Base-by-base conservation (phyloP, 2,113 vertebrate genomes). In the Talpa occidentalis region DNA sequence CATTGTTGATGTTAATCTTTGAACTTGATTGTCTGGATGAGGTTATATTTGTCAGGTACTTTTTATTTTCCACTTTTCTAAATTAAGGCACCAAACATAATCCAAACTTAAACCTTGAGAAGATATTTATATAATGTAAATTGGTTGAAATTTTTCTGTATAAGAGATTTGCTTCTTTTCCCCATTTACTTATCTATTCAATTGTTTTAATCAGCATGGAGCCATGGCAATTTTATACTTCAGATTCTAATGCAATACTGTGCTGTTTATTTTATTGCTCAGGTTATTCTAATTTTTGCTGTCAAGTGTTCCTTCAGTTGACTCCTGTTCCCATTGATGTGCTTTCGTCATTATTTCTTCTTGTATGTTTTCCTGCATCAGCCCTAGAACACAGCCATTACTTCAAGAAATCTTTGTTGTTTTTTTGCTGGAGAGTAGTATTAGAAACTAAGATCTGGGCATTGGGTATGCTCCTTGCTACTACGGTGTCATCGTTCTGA, bases 131-230 rank as follows among this genome's bases (percentile, higher is more conserved):
- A 9, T 66, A n/a, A 15, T n/a, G 10, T 88, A 59, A 72, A 76
- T 93, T 93, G 73, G 67, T 91, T 74, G 42, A 35, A 74, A 70
- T 37, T 72, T 83, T 88, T 91, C 24, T 81, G 15, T 44, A 30
- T 17, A 24, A 17, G 47, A 83, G 11, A 73, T 28, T 21, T 87
- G n/a, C 90, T 62, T 47, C 11, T 70, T 37, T 5, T 40, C 35
- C 14, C 54, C 24, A n/a, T 64, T 85, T 84, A 77, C 22, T 88
- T 88, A 60, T 52, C 82, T 70, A 78, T 42, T 52, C 9, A 64
- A 12, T 80, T 67, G 21, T 85, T 93, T 54, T 40, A 69, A 21
- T 72, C 26, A 77, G 3, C 49, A 84, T 12, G n/a, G 10, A 64
- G 5, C 79, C 66, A 30, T 66, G n/a, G 49, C 69, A 78, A 19